phyloP scores from a whole-genome alignment of 2,888 invertebrate species.

The Amorpha juglandis region DNA sequence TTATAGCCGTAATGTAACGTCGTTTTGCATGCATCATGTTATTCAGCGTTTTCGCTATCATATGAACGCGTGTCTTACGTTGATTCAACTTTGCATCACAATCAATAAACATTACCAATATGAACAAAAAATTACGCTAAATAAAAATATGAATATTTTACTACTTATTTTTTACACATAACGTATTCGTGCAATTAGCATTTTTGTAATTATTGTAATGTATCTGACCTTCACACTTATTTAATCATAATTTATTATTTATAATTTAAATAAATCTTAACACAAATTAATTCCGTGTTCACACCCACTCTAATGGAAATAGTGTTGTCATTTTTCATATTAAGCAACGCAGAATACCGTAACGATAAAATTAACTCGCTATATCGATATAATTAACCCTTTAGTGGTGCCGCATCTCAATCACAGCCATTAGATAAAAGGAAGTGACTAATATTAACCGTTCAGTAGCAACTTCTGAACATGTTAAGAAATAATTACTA shows the following conservation, averaged over 20 bases:
- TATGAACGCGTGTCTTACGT: too few relatives aligned
- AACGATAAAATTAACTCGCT: constrained; percentile 39
- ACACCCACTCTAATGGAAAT: constrained; percentile 11
- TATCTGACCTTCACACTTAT: not conserved
- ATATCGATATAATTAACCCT: constrained; percentile 63
- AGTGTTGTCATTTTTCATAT: constrained; percentile 11
- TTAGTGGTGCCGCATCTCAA: constrained; percentile 64
- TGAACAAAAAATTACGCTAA: too few relatives aligned
- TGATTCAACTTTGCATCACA: too few relatives aligned
- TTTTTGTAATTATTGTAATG: not conserved
- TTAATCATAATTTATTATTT: not conserved
- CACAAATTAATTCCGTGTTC: not conserved
- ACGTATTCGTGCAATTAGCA: not conserved
- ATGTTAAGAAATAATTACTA: constrained; percentile 82
- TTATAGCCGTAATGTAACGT: constrained; percentile 26
- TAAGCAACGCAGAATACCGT: constrained; percentile 16
- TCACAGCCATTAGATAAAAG: constrained; percentile 61
- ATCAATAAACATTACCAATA: too few relatives aligned
- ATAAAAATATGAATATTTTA: too few relatives aligned
- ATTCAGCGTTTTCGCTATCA: not conserved
- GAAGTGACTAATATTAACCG: constrained; percentile 67
- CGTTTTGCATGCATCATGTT: constrained; percentile 18
- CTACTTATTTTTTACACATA: too few relatives aligned
- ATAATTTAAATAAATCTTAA: constrained; percentile 8
- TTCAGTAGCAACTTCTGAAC: constrained; percentile 72